Evolutionary conservation across 2,113 vertebrate genomes (phyloP), one percentile per base, ranked within the genome.

Genomic region (Hyperopisus bebe): DNA sequence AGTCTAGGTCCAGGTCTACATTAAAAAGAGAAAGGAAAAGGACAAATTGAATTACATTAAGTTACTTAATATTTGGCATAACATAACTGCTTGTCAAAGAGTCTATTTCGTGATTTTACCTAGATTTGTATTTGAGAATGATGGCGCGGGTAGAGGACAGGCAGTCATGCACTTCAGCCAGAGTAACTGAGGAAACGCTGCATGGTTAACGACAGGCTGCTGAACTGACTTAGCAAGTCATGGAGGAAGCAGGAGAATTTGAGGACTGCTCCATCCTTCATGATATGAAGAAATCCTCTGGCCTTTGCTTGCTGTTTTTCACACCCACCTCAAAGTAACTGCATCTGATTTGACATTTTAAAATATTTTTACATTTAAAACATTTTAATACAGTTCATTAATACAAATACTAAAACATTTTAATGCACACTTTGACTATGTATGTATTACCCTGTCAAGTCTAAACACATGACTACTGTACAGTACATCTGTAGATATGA

Each of bases 101-200:
- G 55, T 58, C 55, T 58, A 58, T 58, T 24, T 58, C 21, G 19
- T 58, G 21, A n/a, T 39, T 66, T 53, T 70, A 13, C 88, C 88
- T 51, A 48, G 7, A 62, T 58, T 39, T 89, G 74, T 89, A 47
- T 89, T 89, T 89, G 46, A 9, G 44, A 15, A 89, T 58, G 11
- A 89, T 46, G 9, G 44, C 39, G 39, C 8, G 44, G 21, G 62
- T 88, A 66, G 44, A 42, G 21, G 44, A 50, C 42, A 88, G 42
- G 62, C 42, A 74, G 44, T 39, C 58, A 39, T 74, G 55, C 10
- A 88, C 87, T 21, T 66, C 87, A 27, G 74, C 88, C 88, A 89
- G 66, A 47, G 88, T 89, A n/a, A 89, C 27, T 31, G 74, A 39
- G 24, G 74, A n/a, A n/a, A 35, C 31, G 42, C 74, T 89, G 47